A percentile compares a stretch with the other conserved stretches of the same genome.
phyloP scores from a whole-genome alignment of 2,888 invertebrate species.

The Erebia ligea region DNA sequence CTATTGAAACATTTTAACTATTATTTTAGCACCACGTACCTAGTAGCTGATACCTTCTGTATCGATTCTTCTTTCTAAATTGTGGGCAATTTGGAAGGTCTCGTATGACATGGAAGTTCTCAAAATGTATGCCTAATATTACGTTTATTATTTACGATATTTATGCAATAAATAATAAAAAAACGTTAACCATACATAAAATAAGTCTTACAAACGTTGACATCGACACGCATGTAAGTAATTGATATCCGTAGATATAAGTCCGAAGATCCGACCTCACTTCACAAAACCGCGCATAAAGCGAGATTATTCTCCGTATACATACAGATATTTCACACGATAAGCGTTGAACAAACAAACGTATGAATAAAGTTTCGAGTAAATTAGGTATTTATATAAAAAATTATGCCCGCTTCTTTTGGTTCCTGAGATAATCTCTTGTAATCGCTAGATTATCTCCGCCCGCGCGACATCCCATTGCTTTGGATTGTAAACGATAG shows the following conservation, averaged over 20 bases:
- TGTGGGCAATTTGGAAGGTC: not conserved
- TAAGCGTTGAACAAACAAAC: slow-evolving; percentile 70
- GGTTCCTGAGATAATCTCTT: slow-evolving; percentile 60
- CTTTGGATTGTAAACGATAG: slow-evolving; percentile 31
- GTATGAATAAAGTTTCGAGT: slow-evolving; percentile 63
- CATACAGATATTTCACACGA: slow-evolving; percentile 60
- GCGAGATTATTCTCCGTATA: slow-evolving; percentile 54
- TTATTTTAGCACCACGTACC: too few relatives aligned
- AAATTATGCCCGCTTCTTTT: slow-evolving; percentile 63
- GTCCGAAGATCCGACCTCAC: slow-evolving; percentile 31
- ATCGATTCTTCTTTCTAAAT: too few relatives aligned
- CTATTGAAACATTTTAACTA: too few relatives aligned
- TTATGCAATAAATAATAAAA: slow-evolving; percentile 22
- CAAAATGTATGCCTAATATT: not conserved
- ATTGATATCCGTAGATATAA: slow-evolving; percentile 42
- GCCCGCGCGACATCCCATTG: slow-evolving; percentile 61
- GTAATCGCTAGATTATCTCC: slow-evolving; percentile 73
- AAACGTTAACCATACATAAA: slow-evolving; percentile 17
- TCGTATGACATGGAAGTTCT: not conserved
- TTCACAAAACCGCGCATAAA: slow-evolving; percentile 45
- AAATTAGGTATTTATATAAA: slow-evolving; percentile 71
- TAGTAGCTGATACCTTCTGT: too few relatives aligned
- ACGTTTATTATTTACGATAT: slow-evolving; percentile 20
- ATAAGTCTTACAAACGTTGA: slow-evolving; percentile 22
- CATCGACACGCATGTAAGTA: slow-evolving; percentile 30